Conservation (phyloP, 2,113 vertebrate genomes). For the Halcyon malimbica region DNA sequence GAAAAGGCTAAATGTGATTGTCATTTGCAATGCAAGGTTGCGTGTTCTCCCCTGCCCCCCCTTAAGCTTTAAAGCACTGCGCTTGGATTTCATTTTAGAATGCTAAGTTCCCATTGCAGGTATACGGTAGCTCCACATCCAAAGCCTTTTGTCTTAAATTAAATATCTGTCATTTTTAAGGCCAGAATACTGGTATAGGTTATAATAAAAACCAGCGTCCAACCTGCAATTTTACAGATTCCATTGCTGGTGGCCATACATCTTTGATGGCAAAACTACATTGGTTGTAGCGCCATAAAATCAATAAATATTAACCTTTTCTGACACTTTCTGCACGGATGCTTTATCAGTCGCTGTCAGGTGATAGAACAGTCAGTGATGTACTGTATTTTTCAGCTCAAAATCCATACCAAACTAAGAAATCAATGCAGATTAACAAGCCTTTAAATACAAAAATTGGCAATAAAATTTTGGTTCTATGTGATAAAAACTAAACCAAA, state of each 20-base stretch:
- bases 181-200: slow-evolving; percentile 56
- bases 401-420: slow-evolving; percentile 75
- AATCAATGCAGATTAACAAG: slow-evolving; percentile 75
- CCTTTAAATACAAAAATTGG: slow-evolving; percentile 68
- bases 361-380: slow-evolving; percentile 73
- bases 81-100: slow-evolving; percentile 51
- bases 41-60: neutral
- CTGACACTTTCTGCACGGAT: slow-evolving; percentile 75
- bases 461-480: slow-evolving; percentile 49
- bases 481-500: slow-evolving; percentile 16
- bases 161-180: slow-evolving; percentile 69
- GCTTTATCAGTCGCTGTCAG: slow-evolving; percentile 78
- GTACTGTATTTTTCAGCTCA: slow-evolving; percentile 72
- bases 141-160: slow-evolving; percentile 65
- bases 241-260: slow-evolving; percentile 75
- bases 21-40: slow-evolving; percentile 73
- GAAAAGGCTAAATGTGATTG: slow-evolving; percentile 75
- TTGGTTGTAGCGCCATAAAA: slow-evolving; percentile 75
- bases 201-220: slow-evolving; percentile 65
- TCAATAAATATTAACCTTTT: slow-evolving; percentile 86
- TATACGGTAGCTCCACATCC: slow-evolving; percentile 13
- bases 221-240: slow-evolving; percentile 71
- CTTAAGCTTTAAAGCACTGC: slow-evolving; percentile 1
- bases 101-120: slow-evolving; percentile 52
- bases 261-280: slow-evolving; percentile 77